Evolutionary conservation across 2,113 vertebrate species (phyloP).

Genomic region (Chiloscyllium plagiosum): DNA sequence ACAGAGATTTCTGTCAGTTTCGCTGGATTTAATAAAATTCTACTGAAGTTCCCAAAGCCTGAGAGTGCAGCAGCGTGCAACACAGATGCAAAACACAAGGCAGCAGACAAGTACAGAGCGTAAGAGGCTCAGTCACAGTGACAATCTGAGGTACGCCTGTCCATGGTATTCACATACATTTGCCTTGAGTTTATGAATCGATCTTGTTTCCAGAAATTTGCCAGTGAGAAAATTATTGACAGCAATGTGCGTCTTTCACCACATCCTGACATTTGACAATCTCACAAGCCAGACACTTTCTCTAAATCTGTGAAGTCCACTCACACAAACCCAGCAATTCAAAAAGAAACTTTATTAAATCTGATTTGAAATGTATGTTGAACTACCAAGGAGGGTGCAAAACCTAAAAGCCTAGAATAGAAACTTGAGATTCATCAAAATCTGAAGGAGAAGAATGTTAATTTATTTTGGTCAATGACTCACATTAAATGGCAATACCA

Average conservation of each 20-base stretch:
- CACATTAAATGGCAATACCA: too few species aligned
- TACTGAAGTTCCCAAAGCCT: not conserved
- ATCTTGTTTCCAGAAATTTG: not conserved
- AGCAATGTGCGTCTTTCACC: not conserved
- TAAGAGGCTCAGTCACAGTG: not conserved
- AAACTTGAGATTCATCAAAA: not conserved
- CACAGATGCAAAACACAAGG: not conserved
- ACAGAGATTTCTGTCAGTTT: not conserved
- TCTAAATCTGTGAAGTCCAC: not conserved
- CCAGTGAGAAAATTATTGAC: too few species aligned
- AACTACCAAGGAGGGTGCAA: not conserved
- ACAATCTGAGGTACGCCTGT: not conserved
- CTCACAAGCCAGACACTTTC: not conserved
- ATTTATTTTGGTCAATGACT: too few species aligned
- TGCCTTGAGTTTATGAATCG: not conserved
- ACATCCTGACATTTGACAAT: not conserved
- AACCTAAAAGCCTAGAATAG: not conserved
- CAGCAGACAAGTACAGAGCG: not conserved
- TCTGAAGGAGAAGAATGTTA: not conserved
- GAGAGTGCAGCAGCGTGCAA: not conserved
- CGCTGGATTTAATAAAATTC: not conserved
- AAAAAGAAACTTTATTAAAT: not conserved
- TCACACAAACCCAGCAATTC: not conserved
- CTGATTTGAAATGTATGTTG: not conserved
- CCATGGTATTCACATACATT: not conserved